These are phyloP conservation scores for Athripsodes cinereus DNA, from an alignment of 2,888 invertebrate species.

Conservation along the genomic window DNA sequence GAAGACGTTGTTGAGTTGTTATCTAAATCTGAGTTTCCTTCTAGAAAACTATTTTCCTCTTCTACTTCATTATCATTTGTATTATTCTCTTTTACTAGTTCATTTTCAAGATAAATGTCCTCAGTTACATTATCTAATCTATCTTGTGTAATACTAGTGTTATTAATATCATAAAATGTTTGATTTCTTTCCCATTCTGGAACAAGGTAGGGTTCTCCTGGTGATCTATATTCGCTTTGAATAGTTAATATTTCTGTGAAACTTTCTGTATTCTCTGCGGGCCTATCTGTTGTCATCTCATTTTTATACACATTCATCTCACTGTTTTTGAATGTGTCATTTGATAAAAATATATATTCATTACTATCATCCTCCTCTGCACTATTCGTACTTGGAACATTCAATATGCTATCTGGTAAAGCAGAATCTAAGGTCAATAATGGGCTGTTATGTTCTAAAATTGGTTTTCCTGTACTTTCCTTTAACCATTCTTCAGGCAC, in stretches of 20 bases:
- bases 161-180: conserved; percentile 17
- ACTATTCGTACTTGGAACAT: conserved; percentile 16
- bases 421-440: conserved; percentile 21
- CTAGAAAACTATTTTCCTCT: background rate
- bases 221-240: conserved; percentile 21
- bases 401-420: conserved; percentile 25
- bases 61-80: conserved; percentile 2
- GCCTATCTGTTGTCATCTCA: conserved; percentile 1
- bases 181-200: conserved; percentile 26
- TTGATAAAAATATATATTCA: conserved; percentile 23
- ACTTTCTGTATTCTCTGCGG: conserved; percentile 9
- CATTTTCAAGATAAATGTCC: background rate
- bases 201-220: conserved; percentile 22
- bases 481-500: conserved; percentile 35
- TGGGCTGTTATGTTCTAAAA: conserved; percentile 18
- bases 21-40: background rate
- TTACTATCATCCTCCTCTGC: conserved; percentile 26
- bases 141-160: conserved; percentile 8
- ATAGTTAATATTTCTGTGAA: conserved; percentile 13
- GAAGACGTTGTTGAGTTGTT: background rate
- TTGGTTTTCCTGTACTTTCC: conserved; percentile 17
- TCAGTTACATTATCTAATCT: conserved; percentile 8
- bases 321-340: conserved; percentile 10
- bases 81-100: background rate
- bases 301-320: background rate